Percentiles rank a stretch among this genome's conserved stretches.
Evolutionary conservation across 2,113 vertebrate species (phyloP).

Genomic region (Silurus glanis): DNA sequence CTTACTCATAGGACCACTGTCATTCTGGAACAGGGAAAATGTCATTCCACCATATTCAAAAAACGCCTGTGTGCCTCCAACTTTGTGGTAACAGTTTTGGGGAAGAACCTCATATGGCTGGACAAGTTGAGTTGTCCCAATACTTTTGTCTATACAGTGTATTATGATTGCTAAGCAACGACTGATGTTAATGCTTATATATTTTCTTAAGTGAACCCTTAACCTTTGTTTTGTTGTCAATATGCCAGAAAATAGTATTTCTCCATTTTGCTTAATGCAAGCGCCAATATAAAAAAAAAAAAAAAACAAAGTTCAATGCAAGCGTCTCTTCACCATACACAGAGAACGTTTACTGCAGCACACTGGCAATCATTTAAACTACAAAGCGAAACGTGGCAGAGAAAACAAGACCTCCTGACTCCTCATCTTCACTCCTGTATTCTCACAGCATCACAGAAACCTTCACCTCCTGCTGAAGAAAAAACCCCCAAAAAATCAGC

Average conservation of each 20-base stretch:
- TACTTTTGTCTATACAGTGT: no score
- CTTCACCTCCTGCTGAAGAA: not conserved
- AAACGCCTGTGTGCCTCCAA: no score
- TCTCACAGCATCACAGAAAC: slow-evolving; percentile 2
- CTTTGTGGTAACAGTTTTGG: no score
- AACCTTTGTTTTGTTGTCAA: not conserved
- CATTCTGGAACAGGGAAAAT: no score
- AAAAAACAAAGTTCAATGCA: not conserved
- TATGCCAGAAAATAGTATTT: no score
- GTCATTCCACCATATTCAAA: no score
- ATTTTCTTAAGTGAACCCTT: not conserved
- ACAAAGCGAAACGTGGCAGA: not conserved
- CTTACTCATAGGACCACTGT: no score
- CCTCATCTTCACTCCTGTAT: not conserved
- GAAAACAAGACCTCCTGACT: not conserved
- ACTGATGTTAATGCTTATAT: not conserved
- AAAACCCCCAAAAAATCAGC: not conserved
- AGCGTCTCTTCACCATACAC: not conserved
- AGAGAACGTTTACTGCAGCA: not conserved
- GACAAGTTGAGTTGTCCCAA: no score
- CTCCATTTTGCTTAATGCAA: no score
- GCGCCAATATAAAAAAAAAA: no score
- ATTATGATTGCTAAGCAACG: not conserved
- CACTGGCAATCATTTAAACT: not conserved
- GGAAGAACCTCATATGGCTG: no score